phyloP scores from a whole-genome alignment of 2,797 vertebrate species.

The Lates japonicus region DNA sequence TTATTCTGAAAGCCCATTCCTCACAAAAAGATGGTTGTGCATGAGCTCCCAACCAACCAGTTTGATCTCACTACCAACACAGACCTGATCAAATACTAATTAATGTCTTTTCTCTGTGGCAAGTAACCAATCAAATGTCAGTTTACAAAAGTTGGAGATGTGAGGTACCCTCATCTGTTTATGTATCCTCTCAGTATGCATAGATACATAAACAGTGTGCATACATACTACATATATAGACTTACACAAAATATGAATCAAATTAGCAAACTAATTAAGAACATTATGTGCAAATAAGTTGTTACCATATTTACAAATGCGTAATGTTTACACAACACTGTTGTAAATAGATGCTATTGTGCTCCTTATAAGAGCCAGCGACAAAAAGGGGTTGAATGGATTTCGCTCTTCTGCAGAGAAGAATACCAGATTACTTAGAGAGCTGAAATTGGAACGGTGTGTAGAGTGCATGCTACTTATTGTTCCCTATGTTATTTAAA shows the following conservation, averaged over 20 bases:
- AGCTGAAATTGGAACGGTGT: conserved; percentile 69
- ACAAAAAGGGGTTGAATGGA: conserved; percentile 59
- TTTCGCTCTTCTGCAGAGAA: conserved; percentile 60
- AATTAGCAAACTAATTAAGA: conserved; percentile 30
- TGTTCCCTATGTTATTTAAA: conserved; percentile 83
- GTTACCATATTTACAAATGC: conserved; percentile 18
- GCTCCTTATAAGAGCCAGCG: conserved; percentile 38
- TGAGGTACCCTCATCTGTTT: conserved; percentile 4
- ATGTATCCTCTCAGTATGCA: background rate
- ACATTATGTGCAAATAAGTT: conserved; percentile 33
- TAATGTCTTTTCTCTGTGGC: conserved; percentile 30
- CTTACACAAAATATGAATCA: background rate
- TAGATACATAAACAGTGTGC: background rate
- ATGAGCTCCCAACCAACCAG: background rate
- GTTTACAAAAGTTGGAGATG: conserved; percentile 35
- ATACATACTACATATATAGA: background rate
- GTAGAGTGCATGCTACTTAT: conserved; percentile 63
- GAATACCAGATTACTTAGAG: conserved; percentile 62
- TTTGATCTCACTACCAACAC: conserved; percentile 49
- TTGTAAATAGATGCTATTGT: conserved; percentile 50
- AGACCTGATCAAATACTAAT: conserved; percentile 18
- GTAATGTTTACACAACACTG: conserved; percentile 30
- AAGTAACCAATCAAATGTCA: conserved; percentile 42
- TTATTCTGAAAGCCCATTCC: conserved; percentile 2
- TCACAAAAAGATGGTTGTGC: background rate